phyloP scores from a whole-genome alignment of 2,797 vertebrate species.

The Apogon hyalosoma region DNA sequence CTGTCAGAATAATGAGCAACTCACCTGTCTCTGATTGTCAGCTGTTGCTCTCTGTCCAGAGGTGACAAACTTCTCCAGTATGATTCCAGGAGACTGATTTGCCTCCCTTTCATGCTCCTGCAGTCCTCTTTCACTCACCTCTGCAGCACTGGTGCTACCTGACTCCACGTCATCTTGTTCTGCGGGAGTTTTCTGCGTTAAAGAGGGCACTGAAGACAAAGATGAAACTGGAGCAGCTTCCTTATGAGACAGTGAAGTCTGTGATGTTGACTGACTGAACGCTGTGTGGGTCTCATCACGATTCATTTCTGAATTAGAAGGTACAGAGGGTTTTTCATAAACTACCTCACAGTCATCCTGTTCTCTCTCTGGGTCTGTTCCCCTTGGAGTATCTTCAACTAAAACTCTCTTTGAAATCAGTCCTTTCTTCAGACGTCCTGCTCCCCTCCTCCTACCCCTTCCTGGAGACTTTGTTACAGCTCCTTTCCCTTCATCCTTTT shows the following conservation, averaged over 20 bases:
- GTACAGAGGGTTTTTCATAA: constrained; percentile 66
- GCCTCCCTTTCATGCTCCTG: constrained; percentile 47
- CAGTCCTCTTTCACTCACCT: constrained; percentile 47
- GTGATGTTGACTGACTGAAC: constrained; percentile 6
- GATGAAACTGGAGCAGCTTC: not conserved
- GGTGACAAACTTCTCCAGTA: constrained; percentile 78
- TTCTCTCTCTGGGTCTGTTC: constrained; percentile 53
- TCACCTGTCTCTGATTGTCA: constrained; percentile 64
- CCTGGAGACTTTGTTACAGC: constrained; percentile 8
- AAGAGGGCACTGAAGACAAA: constrained; percentile 27
- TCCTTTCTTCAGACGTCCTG: constrained; percentile 35
- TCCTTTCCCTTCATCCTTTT: constrained; percentile 42
- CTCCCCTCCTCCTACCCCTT: constrained; percentile 44
- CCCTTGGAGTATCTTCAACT: constrained; percentile 14
- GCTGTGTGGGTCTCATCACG: constrained; percentile 14
- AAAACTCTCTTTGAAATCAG: constrained; percentile 43
- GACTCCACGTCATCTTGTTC: constrained; percentile 73
- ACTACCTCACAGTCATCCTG: constrained; percentile 76
- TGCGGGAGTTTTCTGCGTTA: constrained; percentile 57
- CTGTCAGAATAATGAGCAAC: not conserved
- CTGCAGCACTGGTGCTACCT: constrained; percentile 58
- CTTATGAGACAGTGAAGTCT: constrained; percentile 28
- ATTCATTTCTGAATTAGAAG: constrained; percentile 57
- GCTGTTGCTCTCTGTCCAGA: constrained; percentile 46
- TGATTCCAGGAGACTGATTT: constrained; percentile 72